Percentiles rank a stretch among this genome's conserved stretches.
Conservation (phyloP, 37 sponge, comb jelly and placozoan genomes). For the Cliona cf. orientalis region DNA sequence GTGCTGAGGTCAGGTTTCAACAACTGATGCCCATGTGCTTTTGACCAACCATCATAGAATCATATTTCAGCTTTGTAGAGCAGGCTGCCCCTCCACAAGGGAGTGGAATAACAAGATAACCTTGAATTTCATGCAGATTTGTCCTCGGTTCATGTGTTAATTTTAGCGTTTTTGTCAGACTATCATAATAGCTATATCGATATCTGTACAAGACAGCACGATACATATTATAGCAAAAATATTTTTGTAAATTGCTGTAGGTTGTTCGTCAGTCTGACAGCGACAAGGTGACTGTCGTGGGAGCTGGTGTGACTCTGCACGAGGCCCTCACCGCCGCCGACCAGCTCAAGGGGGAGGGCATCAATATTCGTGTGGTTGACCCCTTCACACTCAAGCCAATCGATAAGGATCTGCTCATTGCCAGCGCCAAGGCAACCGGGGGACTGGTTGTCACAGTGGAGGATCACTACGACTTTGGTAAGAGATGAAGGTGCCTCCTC, state of each 20-base stretch:
- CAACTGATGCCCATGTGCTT: too few species aligned
- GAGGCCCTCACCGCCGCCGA: constrained; percentile 83
- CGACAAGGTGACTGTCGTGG: constrained; percentile 95
- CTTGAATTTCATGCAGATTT: not conserved
- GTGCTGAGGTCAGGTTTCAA: too few species aligned
- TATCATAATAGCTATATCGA: not conserved
- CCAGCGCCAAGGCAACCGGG: constrained; percentile 79
- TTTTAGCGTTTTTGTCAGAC: not conserved
- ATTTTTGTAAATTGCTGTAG: constrained; percentile 28
- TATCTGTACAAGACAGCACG: not conserved
- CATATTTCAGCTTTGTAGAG: too few species aligned
- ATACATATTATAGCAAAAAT: not conserved
- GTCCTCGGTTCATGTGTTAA: not conserved
- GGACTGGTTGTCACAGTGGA: constrained; percentile 94
- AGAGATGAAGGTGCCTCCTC: too few species aligned
- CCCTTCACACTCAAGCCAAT: constrained; percentile 97
- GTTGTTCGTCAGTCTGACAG: constrained; percentile 63
- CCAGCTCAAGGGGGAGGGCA: constrained; percentile 76
- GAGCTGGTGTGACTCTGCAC: constrained; percentile 91
- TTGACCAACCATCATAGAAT: too few species aligned
- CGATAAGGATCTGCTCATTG: constrained; percentile 82
- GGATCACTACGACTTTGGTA: constrained; percentile 96
- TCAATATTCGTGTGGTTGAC: constrained; percentile 91
- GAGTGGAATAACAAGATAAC: too few species aligned
- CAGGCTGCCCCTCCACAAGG: too few species aligned